These are phyloP conservation scores for Hylyphantes graminicola DNA, from an alignment of 1,140 invertebrate genomes.

Conservation along the genomic window DNA sequence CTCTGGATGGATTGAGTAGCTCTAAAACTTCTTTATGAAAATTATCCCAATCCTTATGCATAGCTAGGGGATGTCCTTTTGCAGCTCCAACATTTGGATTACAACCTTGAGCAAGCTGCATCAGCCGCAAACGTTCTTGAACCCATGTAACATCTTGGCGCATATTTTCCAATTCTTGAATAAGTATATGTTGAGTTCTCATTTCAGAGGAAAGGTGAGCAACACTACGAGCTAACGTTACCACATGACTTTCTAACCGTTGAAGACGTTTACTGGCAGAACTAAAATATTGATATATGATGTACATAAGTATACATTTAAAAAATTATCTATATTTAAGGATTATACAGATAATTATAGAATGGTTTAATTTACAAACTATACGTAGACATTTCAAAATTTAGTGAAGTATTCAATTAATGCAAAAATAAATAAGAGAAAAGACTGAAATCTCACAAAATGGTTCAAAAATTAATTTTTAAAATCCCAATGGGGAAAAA, in stretches of 20 bases:
- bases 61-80: background rate
- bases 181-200: constrained; percentile 88
- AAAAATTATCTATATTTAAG: background rate
- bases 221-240: constrained; percentile 90
- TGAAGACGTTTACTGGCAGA: constrained; percentile 88
- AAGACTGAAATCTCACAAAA: background rate
- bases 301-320: background rate
- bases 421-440: background rate
- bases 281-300: constrained; percentile 69
- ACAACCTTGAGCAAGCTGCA: constrained; percentile 60
- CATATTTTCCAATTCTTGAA: constrained; percentile 90
- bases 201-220: constrained; percentile 93
- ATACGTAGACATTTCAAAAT: background rate
- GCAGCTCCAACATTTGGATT: background rate
- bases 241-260: constrained; percentile 89
- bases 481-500: background rate
- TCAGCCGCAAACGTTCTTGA: constrained; percentile 72
- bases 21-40: constrained; percentile 69
- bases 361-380: background rate
- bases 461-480: background rate
- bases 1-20: constrained; percentile 78
- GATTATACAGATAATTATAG: background rate
- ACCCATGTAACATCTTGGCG: constrained; percentile 84
- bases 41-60: constrained; percentile 64
- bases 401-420: background rate